Evolutionary conservation across 2,888 invertebrate genomes (phyloP), one percentile per base, ranked within the genome.

Genomic region (Liodrosophila aerea): DNA sequence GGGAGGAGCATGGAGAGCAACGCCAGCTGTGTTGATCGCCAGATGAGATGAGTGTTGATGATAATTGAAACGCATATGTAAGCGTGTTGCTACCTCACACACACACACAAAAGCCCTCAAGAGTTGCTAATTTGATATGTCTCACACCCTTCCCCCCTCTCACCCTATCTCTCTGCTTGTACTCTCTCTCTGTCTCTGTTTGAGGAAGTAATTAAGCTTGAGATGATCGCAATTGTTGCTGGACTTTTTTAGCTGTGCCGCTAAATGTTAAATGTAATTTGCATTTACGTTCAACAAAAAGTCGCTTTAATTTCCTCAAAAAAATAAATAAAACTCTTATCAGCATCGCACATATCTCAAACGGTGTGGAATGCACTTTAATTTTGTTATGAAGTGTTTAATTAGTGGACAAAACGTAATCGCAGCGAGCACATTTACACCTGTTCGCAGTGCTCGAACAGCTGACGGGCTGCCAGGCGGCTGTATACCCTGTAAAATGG

Each of bases 21-120:
- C n/a, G n/a, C n/a, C n/a, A n/a, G n/a, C n/a, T n/a, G n/a, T n/a
- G 47, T 36, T 36, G 51, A 51, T 37, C 18, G 37, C 34, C 13
- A 27, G 7, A 40, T 40, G 29, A 13, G 22, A 37, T 39, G 46
- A 46, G 49, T 57, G 59, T 37, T 60, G 80, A 83, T 76, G 84
- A 67, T 78, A 83, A 83, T 80, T 76, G 67, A 76, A 80, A 67
- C 47, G 76, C 69, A 65, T 67, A 76, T 83, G 44, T 63, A 71
- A 74, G 60, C 58, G 67, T 60, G 47, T 60, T 40, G 53, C 33
- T 44, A 8, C 15, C 12, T 27, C 22, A 9, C 9, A 4, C 30
- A 34, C 37, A 37, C 45, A 13, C 13, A 12, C 29, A 4, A 22
- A 5, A 53, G 41, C 45, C 52, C 49, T 53, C 46, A 22, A 40